Evolutionary conservation across 2,888 invertebrate genomes (phyloP).

Genomic region (Cryptocephalus primarius): DNA sequence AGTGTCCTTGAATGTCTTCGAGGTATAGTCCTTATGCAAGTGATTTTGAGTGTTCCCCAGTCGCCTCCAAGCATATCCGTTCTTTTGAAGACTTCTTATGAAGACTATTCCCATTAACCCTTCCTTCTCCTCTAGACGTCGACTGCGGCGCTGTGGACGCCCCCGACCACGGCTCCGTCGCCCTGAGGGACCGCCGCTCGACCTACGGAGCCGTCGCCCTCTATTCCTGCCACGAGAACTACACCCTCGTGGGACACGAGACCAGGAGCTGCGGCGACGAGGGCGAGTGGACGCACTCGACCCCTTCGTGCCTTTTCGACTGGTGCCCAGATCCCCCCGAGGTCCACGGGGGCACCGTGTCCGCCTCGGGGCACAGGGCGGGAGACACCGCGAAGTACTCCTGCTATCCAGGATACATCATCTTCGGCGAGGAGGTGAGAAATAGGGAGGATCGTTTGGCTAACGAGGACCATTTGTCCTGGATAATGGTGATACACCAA

Average conservation of each 20-base stretch:
- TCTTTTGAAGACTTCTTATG: too few species aligned
- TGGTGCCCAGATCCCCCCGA: conserved; percentile 80
- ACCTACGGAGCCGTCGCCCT: conserved; percentile 67
- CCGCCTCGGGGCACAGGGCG: conserved; percentile 60
- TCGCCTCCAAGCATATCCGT: too few species aligned
- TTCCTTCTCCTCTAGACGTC: conserved; percentile 49
- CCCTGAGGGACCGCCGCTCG: conserved; percentile 57
- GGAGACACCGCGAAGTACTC: conserved; percentile 72
- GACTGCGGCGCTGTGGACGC: conserved; percentile 62
- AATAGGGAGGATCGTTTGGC: background rate
- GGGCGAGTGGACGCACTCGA: conserved; percentile 66
- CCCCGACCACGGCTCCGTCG: conserved; percentile 63
- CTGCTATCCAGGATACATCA: conserved; percentile 74
- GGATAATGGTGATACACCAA: too few species aligned
- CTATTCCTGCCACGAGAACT: conserved; percentile 74
- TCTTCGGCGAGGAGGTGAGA: conserved; percentile 69
- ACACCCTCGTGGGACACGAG: conserved; percentile 67
- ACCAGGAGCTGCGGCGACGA: conserved; percentile 61
- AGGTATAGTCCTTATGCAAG: too few species aligned
- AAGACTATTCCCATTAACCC: too few species aligned
- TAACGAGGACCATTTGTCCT: too few species aligned
- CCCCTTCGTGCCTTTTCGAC: conserved; percentile 73
- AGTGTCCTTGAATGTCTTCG: too few species aligned
- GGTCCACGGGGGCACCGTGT: conserved; percentile 64
- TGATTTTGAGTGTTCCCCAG: too few species aligned